Evolutionary conservation across 1,140 invertebrate genomes (phyloP).

Genomic region (Drosophila miranda): DNA sequence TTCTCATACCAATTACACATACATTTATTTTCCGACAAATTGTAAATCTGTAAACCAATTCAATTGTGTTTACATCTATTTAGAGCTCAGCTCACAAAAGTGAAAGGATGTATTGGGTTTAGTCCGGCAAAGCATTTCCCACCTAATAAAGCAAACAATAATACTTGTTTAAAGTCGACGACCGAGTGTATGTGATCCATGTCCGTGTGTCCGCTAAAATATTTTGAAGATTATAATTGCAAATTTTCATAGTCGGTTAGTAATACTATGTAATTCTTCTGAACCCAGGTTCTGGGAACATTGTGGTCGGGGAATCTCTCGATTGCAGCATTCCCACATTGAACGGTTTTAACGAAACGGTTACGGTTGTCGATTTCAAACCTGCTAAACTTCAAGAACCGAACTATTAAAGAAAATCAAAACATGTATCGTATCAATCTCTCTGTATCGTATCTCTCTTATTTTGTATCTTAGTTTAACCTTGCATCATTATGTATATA

Average conservation of each 20-base stretch:
- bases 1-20: slow-evolving; percentile 41
- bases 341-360: slow-evolving; percentile 10
- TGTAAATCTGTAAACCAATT: too few species aligned
- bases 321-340: slow-evolving; percentile 21
- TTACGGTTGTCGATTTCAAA: slow-evolving; percentile 13
- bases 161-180: neutral
- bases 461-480: slow-evolving; percentile 46
- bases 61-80: too few species aligned
- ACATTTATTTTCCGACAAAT: slow-evolving; percentile 15
- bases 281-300: slow-evolving; percentile 23
- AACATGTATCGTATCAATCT: slow-evolving; percentile 48
- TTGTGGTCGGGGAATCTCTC: slow-evolving; percentile 32
- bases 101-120: too few species aligned
- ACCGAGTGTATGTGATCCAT: slow-evolving; percentile 13
- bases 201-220: slow-evolving; percentile 31
- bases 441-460: slow-evolving; percentile 39
- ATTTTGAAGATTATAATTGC: slow-evolving; percentile 2
- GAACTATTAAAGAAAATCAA: neutral
- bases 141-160: too few species aligned
- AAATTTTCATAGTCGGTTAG: too few species aligned
- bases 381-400: slow-evolving; percentile 22
- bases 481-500: slow-evolving; percentile 44
- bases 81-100: too few species aligned
- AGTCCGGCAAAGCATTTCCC: too few species aligned
- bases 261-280: neutral